phyloP scores from a whole-genome alignment of 64 coral and sea anemone species.

The Orbicella faveolata region DNA sequence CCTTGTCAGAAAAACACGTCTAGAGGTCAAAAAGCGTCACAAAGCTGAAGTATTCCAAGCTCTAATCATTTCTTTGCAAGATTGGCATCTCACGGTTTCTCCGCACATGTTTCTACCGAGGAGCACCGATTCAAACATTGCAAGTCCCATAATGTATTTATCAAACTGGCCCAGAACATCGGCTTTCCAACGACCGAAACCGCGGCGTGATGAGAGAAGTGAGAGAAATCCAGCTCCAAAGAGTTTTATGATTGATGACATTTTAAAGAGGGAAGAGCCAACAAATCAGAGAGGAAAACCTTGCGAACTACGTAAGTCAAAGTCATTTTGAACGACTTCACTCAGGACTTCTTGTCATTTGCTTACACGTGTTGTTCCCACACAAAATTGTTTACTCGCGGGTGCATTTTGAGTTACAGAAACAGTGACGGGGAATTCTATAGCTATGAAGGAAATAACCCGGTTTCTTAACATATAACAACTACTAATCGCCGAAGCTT shows the following conservation, averaged over 20 bases:
- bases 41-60: constrained; percentile 1
- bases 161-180: neutral
- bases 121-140: neutral
- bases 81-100: neutral
- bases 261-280: constrained; percentile 30
- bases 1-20: neutral
- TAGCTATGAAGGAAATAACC: too few relatives aligned
- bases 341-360: too few relatives aligned
- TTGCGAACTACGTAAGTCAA: neutral
- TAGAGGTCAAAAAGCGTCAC: neutral
- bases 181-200: neutral
- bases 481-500: too few relatives aligned
- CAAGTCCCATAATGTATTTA: neutral
- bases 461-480: too few relatives aligned
- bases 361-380: neutral
- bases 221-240: neutral
- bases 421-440: too few relatives aligned
- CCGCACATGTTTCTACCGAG: neutral
- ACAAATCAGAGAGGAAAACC: neutral
- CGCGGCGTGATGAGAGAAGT: neutral
- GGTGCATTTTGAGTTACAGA: too few relatives aligned
- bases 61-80: neutral
- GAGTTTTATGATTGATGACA: constrained; percentile 41
- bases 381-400: too few relatives aligned
- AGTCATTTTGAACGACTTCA: neutral